A percentile compares a stretch with the other conserved stretches of the same genome.
These are phyloP conservation scores for Sebastes minor DNA, from an alignment of 2,797 vertebrate species.

Conservation along the genomic window DNA sequence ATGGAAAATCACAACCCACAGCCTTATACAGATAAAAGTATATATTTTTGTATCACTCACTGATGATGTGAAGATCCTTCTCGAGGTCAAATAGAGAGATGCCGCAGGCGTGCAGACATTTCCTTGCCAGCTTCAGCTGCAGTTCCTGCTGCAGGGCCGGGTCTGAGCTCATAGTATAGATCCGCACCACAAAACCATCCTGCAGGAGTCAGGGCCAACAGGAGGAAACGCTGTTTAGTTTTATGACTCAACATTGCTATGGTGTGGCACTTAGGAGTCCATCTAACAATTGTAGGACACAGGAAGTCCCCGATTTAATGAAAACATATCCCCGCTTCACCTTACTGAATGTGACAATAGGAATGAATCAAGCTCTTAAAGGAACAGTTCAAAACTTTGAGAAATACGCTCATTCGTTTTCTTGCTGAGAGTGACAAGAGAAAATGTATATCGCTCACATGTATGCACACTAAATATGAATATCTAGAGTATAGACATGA, in stretches of 20 bases:
- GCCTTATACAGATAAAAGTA: not conserved
- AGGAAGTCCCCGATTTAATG: not conserved
- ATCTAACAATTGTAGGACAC: not conserved
- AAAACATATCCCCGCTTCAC: not conserved
- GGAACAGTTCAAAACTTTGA: not conserved
- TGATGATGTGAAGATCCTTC: constrained; percentile 99
- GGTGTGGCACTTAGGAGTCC: not conserved
- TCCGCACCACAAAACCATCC: constrained; percentile 98
- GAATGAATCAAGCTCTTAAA: not conserved
- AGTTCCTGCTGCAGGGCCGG: constrained; percentile 96
- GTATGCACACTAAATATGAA: not conserved
- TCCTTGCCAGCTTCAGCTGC: constrained; percentile 97
- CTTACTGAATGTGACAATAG: not conserved
- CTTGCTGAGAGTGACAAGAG: not conserved
- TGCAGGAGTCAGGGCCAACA: constrained; percentile 60
- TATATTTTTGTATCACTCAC: constrained; percentile 81
- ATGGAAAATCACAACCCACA: not conserved
- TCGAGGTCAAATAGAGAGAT: constrained; percentile 98
- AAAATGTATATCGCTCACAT: not conserved
- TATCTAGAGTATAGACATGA: not conserved
- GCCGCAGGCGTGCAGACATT: constrained; percentile 98
- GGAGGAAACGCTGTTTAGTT: constrained; percentile 19
- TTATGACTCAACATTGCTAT: not conserved
- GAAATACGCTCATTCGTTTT: not conserved
- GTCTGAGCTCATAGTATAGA: constrained; percentile 96